Evolutionary conservation across 2,797 vertebrate genomes (phyloP), one percentile per base, ranked within the genome.

Genomic region (Pteropus rufus): DNA sequence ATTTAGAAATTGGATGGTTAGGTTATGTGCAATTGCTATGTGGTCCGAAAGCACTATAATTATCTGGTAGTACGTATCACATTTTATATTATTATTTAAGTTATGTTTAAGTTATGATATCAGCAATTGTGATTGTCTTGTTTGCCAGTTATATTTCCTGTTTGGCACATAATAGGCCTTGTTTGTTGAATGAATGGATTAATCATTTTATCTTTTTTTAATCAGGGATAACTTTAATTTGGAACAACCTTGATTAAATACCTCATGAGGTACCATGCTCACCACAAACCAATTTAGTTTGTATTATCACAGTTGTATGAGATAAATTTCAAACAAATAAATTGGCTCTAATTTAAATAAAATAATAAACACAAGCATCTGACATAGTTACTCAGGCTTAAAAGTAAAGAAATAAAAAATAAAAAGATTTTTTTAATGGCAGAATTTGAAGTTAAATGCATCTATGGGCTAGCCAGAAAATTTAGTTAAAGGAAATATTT

Each of bases 221-320:
- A 76, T 75, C 7, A 52, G 62, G 80, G 77, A 89, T 54, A 94
- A 89, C 80, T 86, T 89, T 93, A 77, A 60, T 14, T 24, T 41
- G 75, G 56, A 72, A 76, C 41, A 82, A 75, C 34, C n/a, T 93
- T 94, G 67, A 75, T 94, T 91, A 96, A 89, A 89, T 70, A 41
- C 34, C 39, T 83, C 39, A 21, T 60, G 39, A 91, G 54, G n/a
- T 34, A 67, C 31, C 31, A 31, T 46, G 31, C 31, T 75, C 16
- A 93, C 56, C 54, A 49, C 23, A 94, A 29, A 67, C 49, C 65
- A 85, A 7, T 93, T 79, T 92, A 85, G 56, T 89, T 91, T 89
- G 44, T 5, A 62, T 89, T 18, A 21, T 83, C n/a, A 89, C 52
- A 83, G 31, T 89, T 79, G 29, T 93, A 10, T 80, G 70, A 94